Evolutionary conservation across 2,888 invertebrate genomes (phyloP).

Genomic region (Tillus elongatus): DNA sequence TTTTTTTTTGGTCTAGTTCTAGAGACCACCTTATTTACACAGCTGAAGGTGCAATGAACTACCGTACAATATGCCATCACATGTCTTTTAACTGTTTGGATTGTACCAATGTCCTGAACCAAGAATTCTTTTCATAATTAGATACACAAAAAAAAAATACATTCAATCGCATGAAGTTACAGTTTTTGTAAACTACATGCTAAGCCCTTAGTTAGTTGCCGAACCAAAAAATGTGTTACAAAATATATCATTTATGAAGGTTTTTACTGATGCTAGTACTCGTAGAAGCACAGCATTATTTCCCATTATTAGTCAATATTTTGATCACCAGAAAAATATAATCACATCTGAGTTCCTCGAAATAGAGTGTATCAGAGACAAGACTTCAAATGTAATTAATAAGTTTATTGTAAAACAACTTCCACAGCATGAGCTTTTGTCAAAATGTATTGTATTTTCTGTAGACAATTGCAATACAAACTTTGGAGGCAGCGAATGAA

Average conservation of each 20-base stretch:
- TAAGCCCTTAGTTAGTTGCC: neutral
- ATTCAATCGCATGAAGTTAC: neutral
- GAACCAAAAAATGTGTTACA: neutral
- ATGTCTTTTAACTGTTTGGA: neutral
- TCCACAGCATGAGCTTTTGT: conserved; percentile 13
- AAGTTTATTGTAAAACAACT: conserved; percentile 12
- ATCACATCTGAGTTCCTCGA: conserved; percentile 9
- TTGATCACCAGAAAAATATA: conserved; percentile 7
- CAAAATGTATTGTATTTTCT: conserved; percentile 19
- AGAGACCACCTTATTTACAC: conserved; percentile 14
- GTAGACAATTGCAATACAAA: conserved; percentile 6
- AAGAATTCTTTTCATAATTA: neutral
- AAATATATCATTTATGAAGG: neutral
- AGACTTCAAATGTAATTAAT: conserved; percentile 16
- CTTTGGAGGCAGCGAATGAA: neutral
- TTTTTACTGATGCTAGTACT: neutral
- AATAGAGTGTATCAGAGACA: conserved; percentile 9
- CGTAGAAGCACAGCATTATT: neutral
- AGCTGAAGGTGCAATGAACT: too few relatives aligned
- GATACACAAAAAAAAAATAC: neutral
- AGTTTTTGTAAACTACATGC: neutral
- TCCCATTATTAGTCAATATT: neutral
- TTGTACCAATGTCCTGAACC: neutral
- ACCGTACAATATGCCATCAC: conserved; percentile 2
- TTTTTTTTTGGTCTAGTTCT: conserved; percentile 12